Percentiles rank a stretch among this genome's conserved stretches.
Evolutionary conservation across 2,797 vertebrate species (phyloP).

Genomic region (Helostoma temminkii): DNA sequence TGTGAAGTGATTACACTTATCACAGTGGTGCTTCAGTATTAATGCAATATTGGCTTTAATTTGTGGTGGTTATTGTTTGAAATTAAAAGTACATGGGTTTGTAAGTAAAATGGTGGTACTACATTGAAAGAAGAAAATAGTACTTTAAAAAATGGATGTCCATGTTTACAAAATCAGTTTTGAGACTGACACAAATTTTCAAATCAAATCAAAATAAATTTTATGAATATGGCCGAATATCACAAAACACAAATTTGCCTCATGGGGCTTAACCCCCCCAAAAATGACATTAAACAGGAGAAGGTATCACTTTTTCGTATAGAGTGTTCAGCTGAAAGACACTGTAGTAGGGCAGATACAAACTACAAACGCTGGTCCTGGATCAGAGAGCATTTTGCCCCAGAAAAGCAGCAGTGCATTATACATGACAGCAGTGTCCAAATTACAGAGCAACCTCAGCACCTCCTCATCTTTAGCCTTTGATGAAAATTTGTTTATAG

Average conservation of each 20-base stretch:
- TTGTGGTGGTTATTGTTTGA: slow-evolving; percentile 28
- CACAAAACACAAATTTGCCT: not conserved
- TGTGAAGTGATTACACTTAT: slow-evolving; percentile 29
- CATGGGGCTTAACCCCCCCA: not conserved
- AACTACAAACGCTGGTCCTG: no score
- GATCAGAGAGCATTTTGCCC: not conserved
- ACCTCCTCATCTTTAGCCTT: slow-evolving; percentile 33
- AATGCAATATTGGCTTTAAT: slow-evolving; percentile 35
- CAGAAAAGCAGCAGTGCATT: slow-evolving; percentile 12
- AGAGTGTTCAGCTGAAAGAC: slow-evolving; percentile 18
- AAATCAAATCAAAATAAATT: not conserved
- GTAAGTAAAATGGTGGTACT: slow-evolving; percentile 21
- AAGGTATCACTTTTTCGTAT: not conserved
- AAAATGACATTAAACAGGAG: not conserved
- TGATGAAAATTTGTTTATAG: slow-evolving; percentile 10
- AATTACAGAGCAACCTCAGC: slow-evolving; percentile 28
- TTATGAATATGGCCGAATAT: not conserved
- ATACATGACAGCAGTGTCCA: slow-evolving; percentile 8
- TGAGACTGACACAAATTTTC: slow-evolving; percentile 7
- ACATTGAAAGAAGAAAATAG: slow-evolving; percentile 7
- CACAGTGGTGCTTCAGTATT: slow-evolving; percentile 26
- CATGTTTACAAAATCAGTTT: slow-evolving; percentile 11
- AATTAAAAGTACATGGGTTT: slow-evolving; percentile 21
- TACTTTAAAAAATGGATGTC: slow-evolving; percentile 8
- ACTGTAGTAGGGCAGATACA: not conserved